A percentile compares a stretch with the other conserved stretches of the same genome.
phyloP scores from a whole-genome alignment of 2,888 invertebrate species.

The Volucella inflata region DNA sequence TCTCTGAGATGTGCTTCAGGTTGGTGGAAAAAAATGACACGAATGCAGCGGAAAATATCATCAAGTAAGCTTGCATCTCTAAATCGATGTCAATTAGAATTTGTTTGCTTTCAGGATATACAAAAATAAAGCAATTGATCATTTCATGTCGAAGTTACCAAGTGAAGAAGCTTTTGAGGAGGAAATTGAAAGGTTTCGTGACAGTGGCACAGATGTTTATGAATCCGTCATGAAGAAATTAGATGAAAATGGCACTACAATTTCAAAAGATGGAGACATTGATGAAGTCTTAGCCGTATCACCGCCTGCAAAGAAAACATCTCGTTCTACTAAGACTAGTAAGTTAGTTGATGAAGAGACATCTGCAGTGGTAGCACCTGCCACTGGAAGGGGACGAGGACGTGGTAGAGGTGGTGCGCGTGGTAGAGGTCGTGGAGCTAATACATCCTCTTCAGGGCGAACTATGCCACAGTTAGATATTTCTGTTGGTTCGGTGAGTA shows the following conservation, averaged over 20 bases:
- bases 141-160: conserved; percentile 84
- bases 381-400: conserved; percentile 67
- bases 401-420: conserved; percentile 77
- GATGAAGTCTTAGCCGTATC: conserved; percentile 22
- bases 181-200: conserved; percentile 84
- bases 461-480: conserved; percentile 77
- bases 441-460: conserved; percentile 63
- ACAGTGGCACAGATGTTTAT: conserved; percentile 76
- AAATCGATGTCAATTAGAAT: neutral
- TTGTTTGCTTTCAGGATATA: conserved; percentile 83
- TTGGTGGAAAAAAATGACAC: conserved; percentile 87
- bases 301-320: conserved; percentile 38
- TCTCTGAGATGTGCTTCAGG: conserved; percentile 90
- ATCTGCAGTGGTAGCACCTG: conserved; percentile 22
- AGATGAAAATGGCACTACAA: conserved; percentile 74
- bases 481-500: conserved; percentile 72
- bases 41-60: conserved; percentile 85
- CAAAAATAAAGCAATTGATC: conserved; percentile 84
- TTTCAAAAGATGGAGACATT: conserved; percentile 43
- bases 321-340: conserved; percentile 9
- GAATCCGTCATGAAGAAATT: conserved; percentile 80
- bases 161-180: conserved; percentile 84
- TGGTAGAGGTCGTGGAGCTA: conserved; percentile 76
- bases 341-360: conserved; percentile 8
- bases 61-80: conserved; percentile 83